phyloP scores from a whole-genome alignment of 2,888 invertebrate genomes.

The Monoplex corrugatus region DNA sequence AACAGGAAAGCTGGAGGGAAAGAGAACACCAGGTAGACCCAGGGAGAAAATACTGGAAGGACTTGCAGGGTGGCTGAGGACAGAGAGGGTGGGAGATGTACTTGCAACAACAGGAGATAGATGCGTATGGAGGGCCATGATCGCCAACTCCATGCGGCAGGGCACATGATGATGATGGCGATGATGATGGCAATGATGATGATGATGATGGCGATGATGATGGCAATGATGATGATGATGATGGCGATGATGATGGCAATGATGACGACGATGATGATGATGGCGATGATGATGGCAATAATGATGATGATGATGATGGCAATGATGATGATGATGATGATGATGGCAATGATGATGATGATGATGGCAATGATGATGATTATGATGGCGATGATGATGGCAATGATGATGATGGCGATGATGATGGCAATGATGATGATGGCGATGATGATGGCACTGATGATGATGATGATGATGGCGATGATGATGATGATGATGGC shows the following conservation, averaged over 20 bases:
- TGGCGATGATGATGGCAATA: background rate
- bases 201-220: background rate
- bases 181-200: background rate
- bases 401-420: conserved; percentile 35
- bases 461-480: conserved; percentile 36
- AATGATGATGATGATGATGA: conserved; percentile 25
- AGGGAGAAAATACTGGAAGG: no score
- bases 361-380: no score
- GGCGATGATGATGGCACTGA: conserved; percentile 12
- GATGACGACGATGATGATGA: background rate
- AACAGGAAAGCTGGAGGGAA: no score
- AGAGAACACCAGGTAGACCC: no score
- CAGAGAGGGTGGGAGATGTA: no score
- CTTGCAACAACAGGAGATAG: no score
- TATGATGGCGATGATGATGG: conserved; percentile 12
- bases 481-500: conserved; percentile 36
- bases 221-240: background rate
- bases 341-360: background rate
- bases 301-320: conserved; percentile 9
- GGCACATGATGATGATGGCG: no score
- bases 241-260: background rate
- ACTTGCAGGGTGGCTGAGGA: no score
- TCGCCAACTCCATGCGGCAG: no score
- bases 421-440: conserved; percentile 35
- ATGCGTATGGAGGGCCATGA: no score